Percentiles rank a stretch among this genome's conserved stretches.
Evolutionary conservation across 92 coral and sea anemone genomes (phyloP).

Genomic region (Pocillopora grandis): DNA sequence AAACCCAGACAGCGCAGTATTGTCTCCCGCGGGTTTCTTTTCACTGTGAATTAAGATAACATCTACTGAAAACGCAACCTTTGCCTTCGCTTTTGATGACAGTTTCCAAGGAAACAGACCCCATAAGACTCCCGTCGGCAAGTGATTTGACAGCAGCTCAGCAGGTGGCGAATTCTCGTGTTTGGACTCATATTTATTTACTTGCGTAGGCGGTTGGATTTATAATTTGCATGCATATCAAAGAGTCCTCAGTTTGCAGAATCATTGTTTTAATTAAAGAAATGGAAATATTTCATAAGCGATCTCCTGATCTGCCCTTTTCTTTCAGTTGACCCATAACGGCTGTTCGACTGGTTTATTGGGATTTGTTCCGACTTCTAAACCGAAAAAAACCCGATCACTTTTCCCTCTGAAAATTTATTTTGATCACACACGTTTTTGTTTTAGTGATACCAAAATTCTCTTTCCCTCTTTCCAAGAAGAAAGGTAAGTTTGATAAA

Average conservation of each 20-base stretch:
- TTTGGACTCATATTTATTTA: neutral
- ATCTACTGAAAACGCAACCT: neutral
- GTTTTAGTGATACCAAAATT: too few relatives aligned
- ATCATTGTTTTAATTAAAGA: neutral
- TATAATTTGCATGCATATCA: constrained; percentile 14
- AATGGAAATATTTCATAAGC: neutral
- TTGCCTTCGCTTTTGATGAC: neutral
- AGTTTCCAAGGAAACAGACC: neutral
- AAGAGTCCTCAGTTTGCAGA: constrained; percentile 13
- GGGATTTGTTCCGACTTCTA: too few relatives aligned
- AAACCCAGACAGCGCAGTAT: too few relatives aligned
- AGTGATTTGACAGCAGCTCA: neutral
- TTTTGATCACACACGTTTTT: too few relatives aligned
- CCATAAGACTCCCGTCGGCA: neutral
- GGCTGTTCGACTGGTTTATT: too few relatives aligned
- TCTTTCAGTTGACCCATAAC: too few relatives aligned
- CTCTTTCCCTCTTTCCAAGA: too few relatives aligned
- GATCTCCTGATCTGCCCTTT: too few relatives aligned
- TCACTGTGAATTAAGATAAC: neutral
- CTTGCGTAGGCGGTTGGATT: neutral
- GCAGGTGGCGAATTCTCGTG: constrained; percentile 10
- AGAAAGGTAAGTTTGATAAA: too few relatives aligned
- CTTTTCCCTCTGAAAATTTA: too few relatives aligned
- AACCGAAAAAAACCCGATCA: too few relatives aligned
- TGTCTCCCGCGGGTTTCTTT: too few relatives aligned